Percentiles rank a stretch among this genome's conserved stretches.
Evolutionary conservation across 2,113 vertebrate genomes (phyloP).

Genomic region (Oryzias woworae): DNA sequence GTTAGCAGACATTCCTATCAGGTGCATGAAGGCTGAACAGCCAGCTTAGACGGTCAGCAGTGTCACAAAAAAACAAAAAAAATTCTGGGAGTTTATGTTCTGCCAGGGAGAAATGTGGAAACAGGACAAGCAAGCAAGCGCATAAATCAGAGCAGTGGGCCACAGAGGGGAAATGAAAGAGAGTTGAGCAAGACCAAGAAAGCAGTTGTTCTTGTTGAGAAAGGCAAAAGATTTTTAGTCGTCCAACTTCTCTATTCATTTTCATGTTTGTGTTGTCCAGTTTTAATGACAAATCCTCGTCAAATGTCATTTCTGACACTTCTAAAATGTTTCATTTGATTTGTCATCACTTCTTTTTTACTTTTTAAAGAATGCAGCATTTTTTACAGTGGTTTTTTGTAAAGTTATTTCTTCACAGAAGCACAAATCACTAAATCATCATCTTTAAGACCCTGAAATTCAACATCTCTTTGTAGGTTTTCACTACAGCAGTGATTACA

Average conservation of each 20-base stretch:
- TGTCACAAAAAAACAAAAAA: not conserved
- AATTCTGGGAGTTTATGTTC: constrained; percentile 11
- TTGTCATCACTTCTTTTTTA: too few relatives aligned
- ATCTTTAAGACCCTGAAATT: too few relatives aligned
- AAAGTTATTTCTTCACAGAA: not conserved
- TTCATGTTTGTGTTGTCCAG: not conserved
- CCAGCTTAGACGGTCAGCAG: constrained; percentile 1
- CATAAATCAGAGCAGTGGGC: constrained; percentile 48
- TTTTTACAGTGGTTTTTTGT: not conserved
- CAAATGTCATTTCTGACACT: too few relatives aligned
- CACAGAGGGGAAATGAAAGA: constrained; percentile 29
- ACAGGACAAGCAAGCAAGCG: constrained; percentile 31
- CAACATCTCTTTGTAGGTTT: constrained; percentile 6
- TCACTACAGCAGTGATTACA: constrained; percentile 8
- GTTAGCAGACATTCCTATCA: constrained; percentile 25
- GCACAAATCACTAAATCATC: too few relatives aligned
- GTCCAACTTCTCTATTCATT: not conserved
- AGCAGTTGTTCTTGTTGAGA: constrained; percentile 3
- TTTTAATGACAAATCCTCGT: too few relatives aligned
- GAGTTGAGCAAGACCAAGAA: constrained; percentile 20
- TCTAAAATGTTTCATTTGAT: too few relatives aligned
- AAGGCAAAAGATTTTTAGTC: constrained; percentile 11
- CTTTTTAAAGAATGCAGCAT: too few relatives aligned
- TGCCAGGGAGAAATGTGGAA: constrained; percentile 39
- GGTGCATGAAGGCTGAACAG: constrained; percentile 1